Conservation (phyloP, 2,113 vertebrate genomes). For the Panthera tigris region DNA sequence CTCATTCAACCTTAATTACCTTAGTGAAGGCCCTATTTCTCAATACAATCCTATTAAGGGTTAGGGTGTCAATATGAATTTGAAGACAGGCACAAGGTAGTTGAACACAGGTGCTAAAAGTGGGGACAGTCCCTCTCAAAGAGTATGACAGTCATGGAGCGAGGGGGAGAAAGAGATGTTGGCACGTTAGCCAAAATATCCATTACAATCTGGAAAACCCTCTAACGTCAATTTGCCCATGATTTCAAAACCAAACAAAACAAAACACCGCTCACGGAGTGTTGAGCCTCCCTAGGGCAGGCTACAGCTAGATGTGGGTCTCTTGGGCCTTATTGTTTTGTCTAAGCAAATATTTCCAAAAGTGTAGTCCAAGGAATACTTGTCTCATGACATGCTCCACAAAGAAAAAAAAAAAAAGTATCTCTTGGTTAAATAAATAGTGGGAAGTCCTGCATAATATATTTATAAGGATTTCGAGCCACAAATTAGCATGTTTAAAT, state of each 20-base stretch:
- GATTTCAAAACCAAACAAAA: not conserved
- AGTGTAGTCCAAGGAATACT: not conserved
- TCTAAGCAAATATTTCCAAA: constrained; percentile 53
- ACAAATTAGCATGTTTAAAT: constrained; percentile 32
- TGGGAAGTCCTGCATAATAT: not conserved
- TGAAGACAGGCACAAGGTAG: not conserved
- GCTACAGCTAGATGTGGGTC: not conserved
- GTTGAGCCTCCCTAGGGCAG: not conserved
- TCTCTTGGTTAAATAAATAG: not conserved
- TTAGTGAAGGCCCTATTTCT: not conserved
- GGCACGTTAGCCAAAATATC: not conserved
- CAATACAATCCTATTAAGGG: not conserved
- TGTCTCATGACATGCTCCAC: not conserved
- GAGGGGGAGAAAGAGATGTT: not conserved
- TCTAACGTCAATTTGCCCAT: not conserved
- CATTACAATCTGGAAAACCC: not conserved
- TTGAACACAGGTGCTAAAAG: not conserved
- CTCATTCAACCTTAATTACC: not conserved
- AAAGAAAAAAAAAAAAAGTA: not conserved
- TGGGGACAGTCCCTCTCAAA: not conserved
- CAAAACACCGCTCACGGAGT: not conserved
- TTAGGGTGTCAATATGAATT: not conserved
- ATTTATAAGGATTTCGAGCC: not conserved
- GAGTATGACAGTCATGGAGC: accelerated
- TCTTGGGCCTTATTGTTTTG: constrained; percentile 35